These are phyloP conservation scores for Tribolium madens DNA, from an alignment of 1,140 invertebrate species.

Conservation along the genomic window DNA sequence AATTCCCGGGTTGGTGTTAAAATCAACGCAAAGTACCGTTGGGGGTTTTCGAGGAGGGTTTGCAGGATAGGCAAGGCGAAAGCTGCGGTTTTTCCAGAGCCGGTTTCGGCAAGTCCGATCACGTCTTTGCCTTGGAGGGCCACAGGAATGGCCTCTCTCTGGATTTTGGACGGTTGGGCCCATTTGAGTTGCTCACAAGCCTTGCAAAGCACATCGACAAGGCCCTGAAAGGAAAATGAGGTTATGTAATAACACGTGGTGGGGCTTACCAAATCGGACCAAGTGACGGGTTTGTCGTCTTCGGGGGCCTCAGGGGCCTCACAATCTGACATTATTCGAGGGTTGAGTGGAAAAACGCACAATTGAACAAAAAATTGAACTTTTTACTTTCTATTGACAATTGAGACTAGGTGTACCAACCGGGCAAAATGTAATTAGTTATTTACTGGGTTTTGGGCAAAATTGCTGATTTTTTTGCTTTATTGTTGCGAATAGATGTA, in stretches of 20 bases:
- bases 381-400: too few relatives aligned
- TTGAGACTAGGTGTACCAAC: too few relatives aligned
- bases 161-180: constrained; percentile 94
- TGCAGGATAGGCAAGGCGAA: constrained; percentile 97
- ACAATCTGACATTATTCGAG: neutral
- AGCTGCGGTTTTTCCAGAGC: constrained; percentile 97
- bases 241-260: constrained; percentile 28
- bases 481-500: too few relatives aligned
- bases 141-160: constrained; percentile 92
- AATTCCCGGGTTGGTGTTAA: constrained; percentile 97
- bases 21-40: constrained; percentile 93
- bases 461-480: too few relatives aligned
- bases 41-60: constrained; percentile 88
- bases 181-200: constrained; percentile 94
- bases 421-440: too few relatives aligned
- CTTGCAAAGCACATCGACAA: constrained; percentile 92
- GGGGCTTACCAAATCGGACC: constrained; percentile 73
- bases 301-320: neutral
- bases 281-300: constrained; percentile 66
- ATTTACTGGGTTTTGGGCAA: too few relatives aligned
- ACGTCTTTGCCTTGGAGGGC: constrained; percentile 94
- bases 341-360: neutral
- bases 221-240: constrained; percentile 74
- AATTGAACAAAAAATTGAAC: too few relatives aligned
- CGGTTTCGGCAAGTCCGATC: constrained; percentile 97